A percentile compares a stretch with the other conserved stretches of the same genome.
phyloP scores from a whole-genome alignment of 2,113 vertebrate genomes.

The Gnathonemus echidnorhynchus region DNA sequence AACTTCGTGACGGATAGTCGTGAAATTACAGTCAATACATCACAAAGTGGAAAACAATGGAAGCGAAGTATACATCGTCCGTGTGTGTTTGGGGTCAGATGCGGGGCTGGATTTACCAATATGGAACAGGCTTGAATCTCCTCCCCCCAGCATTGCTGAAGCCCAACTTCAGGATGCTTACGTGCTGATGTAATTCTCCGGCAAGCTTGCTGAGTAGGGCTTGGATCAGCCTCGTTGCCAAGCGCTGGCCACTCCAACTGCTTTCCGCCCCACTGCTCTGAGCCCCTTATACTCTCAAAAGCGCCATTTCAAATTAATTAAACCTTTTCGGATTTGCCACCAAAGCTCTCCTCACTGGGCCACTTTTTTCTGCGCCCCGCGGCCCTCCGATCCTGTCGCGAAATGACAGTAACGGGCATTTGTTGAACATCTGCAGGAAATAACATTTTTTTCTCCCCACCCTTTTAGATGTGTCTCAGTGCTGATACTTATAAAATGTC shows the following conservation, averaged over 20 bases:
- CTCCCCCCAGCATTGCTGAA: constrained; percentile 37
- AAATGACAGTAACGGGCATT: constrained; percentile 7
- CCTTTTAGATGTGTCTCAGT: neutral
- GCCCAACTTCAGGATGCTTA: constrained; percentile 69
- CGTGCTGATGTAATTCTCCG: constrained; percentile 87
- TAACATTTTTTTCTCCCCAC: neutral
- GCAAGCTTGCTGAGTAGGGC: constrained; percentile 71
- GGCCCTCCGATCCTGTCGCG: neutral
- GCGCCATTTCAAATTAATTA: constrained; percentile 98
- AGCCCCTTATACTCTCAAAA: constrained; percentile 83
- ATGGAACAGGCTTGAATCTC: neutral
- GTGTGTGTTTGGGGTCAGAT: neutral
- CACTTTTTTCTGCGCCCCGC: constrained; percentile 25
- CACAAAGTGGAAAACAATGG: neutral
- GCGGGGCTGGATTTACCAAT: neutral
- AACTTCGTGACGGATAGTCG: neutral
- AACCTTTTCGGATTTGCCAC: constrained; percentile 73
- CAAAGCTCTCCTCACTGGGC: constrained; percentile 58
- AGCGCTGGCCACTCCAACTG: constrained; percentile 77
- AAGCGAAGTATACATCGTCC: neutral
- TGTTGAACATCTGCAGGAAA: constrained; percentile 4
- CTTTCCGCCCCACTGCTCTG: constrained; percentile 86
- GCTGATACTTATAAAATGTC: neutral
- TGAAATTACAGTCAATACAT: neutral
- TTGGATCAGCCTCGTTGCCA: constrained; percentile 83